Percentiles rank a stretch among this genome's conserved stretches.
Conservation (phyloP, 2,888 invertebrate species). For the Steromphala cineraria region DNA sequence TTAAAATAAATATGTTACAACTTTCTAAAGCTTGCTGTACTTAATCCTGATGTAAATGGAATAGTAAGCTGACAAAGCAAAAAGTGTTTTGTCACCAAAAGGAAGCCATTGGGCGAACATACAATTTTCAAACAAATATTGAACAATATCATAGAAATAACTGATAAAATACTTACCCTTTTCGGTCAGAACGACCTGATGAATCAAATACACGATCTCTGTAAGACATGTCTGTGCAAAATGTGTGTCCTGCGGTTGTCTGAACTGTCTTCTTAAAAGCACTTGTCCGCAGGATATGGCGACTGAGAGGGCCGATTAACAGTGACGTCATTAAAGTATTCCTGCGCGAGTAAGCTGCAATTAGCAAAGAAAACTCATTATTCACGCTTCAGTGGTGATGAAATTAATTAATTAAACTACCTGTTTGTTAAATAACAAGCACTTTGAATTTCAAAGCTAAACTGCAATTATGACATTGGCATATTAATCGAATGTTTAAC, state of each 20-base stretch:
- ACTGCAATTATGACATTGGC: no score
- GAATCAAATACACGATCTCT: slow-evolving; percentile 64
- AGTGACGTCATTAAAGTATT: slow-evolving; percentile 15
- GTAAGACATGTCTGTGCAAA: slow-evolving; percentile 51
- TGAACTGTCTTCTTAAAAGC: neutral
- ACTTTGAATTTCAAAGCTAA: no score
- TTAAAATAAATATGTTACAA: no score
- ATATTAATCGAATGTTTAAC: no score
- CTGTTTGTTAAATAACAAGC: neutral
- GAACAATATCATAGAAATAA: neutral
- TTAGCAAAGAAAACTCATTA: no score
- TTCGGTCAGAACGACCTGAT: slow-evolving; percentile 62
- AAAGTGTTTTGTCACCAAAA: neutral
- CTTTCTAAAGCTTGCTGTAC: no score
- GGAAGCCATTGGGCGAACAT: no score
- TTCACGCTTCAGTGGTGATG: neutral
- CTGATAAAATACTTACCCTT: slow-evolving; percentile 43
- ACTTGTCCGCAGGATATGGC: slow-evolving; percentile 1
- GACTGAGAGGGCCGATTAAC: neutral
- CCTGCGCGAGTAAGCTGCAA: neutral
- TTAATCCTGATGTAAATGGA: no score
- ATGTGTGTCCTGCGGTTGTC: neutral
- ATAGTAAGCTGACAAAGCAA: neutral
- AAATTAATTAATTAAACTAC: neutral
- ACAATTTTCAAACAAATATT: no score